Evolutionary conservation across 2,888 invertebrate genomes (phyloP).

Genomic region (Cantharis nigra): DNA sequence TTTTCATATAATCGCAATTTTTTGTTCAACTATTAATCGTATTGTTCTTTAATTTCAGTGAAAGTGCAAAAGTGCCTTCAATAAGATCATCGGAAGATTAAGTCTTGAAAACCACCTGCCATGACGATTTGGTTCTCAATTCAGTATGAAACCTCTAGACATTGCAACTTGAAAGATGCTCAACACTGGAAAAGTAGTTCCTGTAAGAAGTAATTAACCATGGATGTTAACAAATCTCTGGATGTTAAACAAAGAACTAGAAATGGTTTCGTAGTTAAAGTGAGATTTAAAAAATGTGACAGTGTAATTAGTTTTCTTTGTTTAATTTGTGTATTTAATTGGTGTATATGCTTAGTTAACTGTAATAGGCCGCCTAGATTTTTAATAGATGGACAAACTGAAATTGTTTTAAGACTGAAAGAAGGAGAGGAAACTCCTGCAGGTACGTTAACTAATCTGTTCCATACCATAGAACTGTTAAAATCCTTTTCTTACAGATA

Average conservation of each 20-base stretch:
- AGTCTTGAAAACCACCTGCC: neutral
- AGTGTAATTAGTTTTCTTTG: constrained; percentile 30
- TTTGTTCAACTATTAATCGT: constrained; percentile 4
- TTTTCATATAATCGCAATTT: constrained; percentile 9
- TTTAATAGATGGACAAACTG: constrained; percentile 84
- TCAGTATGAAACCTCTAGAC: neutral
- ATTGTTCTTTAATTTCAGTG: constrained; percentile 21
- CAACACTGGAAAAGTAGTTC: neutral
- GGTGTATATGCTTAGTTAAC: constrained; percentile 33
- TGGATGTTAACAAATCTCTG: neutral
- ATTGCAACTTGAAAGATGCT: neutral
- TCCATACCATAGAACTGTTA: neutral
- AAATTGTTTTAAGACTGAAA: constrained; percentile 87
- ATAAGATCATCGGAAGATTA: neutral
- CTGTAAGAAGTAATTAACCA: neutral
- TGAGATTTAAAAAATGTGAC: constrained; percentile 27
- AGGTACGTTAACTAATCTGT: constrained; percentile 65
- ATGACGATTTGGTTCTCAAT: neutral
- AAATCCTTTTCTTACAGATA: constrained; percentile 64
- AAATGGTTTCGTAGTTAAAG: constrained; percentile 24
- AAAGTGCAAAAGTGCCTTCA: constrained; percentile 7
- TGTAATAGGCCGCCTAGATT: constrained; percentile 86
- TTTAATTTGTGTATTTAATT: constrained; percentile 30
- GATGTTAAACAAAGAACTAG: constrained; percentile 7
- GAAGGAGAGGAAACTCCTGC: constrained; percentile 86